Evolutionary conservation across 2,113 vertebrate genomes (phyloP).

Genomic region (Silurus meridionalis): DNA sequence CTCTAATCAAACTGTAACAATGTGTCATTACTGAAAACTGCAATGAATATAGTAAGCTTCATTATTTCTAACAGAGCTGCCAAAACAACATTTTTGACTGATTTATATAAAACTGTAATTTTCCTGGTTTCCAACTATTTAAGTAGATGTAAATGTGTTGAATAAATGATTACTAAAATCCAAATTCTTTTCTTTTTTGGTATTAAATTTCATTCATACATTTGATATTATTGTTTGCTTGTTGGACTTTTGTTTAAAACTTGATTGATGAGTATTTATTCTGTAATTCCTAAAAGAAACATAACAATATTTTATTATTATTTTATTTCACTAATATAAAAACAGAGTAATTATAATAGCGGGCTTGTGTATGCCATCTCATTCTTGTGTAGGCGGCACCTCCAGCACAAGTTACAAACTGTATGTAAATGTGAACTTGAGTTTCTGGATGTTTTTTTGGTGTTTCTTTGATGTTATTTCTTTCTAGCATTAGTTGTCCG

Average conservation of each 20-base stretch:
- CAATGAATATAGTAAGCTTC: background rate
- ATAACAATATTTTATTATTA: background rate
- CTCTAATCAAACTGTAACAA: background rate
- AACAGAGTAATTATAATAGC: background rate
- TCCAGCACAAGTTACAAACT: background rate
- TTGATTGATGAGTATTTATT: background rate
- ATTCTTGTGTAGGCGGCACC: background rate
- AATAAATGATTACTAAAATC: background rate
- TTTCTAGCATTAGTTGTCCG: slow-evolving; percentile 58
- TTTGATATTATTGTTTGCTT: background rate
- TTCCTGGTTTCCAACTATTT: background rate
- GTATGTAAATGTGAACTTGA: slow-evolving; percentile 33
- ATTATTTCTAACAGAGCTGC: background rate
- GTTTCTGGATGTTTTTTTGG: slow-evolving; percentile 46
- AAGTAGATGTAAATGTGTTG: background rate
- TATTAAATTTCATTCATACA: background rate
- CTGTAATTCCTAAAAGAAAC: background rate
- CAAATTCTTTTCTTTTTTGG: background rate
- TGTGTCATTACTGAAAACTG: background rate
- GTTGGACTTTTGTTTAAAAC: background rate
- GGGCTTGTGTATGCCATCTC: background rate
- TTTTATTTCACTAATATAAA: background rate
- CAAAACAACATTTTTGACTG: background rate
- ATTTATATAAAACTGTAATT: background rate
- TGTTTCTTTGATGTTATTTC: slow-evolving; percentile 36